Evolutionary conservation across 2,113 vertebrate genomes (phyloP).

Genomic region (Percina caprodes): DNA sequence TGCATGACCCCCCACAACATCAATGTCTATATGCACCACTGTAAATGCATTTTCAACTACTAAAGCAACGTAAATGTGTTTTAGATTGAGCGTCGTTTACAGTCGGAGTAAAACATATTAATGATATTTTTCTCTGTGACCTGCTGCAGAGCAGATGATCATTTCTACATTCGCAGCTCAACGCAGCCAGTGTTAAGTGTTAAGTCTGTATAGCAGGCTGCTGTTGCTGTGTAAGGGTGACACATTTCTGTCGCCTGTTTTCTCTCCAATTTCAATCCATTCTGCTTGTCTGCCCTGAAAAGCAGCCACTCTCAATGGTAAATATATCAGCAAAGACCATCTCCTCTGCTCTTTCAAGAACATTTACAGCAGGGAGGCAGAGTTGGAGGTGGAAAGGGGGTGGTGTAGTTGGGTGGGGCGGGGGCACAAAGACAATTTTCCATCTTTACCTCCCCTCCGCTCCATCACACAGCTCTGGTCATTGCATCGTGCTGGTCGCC

Average conservation of each 20-base stretch:
- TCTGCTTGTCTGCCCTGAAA: conserved; percentile 59
- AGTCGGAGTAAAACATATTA: conserved; percentile 22
- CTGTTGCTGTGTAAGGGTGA: conserved; percentile 41
- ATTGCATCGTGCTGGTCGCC: conserved; percentile 83
- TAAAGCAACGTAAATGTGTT: conserved; percentile 20
- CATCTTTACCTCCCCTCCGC: conserved; percentile 75
- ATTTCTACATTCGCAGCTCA: conserved; percentile 32
- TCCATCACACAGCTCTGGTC: conserved; percentile 82
- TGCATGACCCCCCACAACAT: conserved; percentile 44
- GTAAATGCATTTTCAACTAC: conserved; percentile 36
- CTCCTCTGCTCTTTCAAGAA: conserved; percentile 68
- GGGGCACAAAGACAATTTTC: conserved; percentile 81
- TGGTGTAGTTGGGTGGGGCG: conserved; percentile 2
- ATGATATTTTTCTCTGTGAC: conserved; percentile 57
- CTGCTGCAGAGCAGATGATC: conserved; percentile 46
- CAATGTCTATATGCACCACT: background rate
- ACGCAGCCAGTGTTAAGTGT: conserved; percentile 10
- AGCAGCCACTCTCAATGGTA: conserved; percentile 65
- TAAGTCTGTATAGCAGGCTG: conserved; percentile 32
- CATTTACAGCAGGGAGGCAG: conserved; percentile 71
- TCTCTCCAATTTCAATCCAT: conserved; percentile 64
- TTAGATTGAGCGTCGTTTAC: conserved; percentile 29
- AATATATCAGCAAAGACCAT: conserved; percentile 74
- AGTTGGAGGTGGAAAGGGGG: conserved; percentile 28
- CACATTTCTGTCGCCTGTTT: conserved; percentile 67